Evolutionary conservation across 1,140 invertebrate genomes (phyloP).

Genomic region (Drosophila novamexicana): DNA sequence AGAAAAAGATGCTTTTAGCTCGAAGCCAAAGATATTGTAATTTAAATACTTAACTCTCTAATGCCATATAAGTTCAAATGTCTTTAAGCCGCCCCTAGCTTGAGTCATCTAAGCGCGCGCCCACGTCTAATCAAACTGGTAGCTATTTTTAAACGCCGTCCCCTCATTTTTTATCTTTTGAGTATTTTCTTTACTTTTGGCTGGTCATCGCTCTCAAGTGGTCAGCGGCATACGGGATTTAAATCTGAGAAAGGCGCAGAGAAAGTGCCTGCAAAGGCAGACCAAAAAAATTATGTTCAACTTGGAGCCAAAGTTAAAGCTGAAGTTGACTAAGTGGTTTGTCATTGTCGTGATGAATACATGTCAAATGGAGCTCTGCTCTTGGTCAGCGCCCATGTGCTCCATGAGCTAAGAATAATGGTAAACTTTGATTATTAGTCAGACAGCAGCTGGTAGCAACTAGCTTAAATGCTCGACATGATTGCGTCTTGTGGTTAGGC

Average conservation of each 20-base stretch:
- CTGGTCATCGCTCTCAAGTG: slow-evolving; percentile 75
- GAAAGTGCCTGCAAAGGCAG: slow-evolving; percentile 58
- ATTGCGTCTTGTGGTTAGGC: background rate
- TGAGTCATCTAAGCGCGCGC: slow-evolving; percentile 27
- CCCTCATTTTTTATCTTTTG: slow-evolving; percentile 38
- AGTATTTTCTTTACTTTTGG: slow-evolving; percentile 36
- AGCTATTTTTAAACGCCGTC: slow-evolving; percentile 56
- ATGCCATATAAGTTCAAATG: slow-evolving; percentile 44
- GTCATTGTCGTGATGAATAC: slow-evolving; percentile 61
- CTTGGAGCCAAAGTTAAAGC: slow-evolving; percentile 29
- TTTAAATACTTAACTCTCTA: slow-evolving; percentile 69
- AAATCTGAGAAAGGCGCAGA: slow-evolving; percentile 65
- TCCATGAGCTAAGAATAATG: slow-evolving; percentile 45
- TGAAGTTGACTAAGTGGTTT: slow-evolving; percentile 59
- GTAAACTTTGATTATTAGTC: slow-evolving; percentile 47
- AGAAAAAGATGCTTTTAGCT: slow-evolving; percentile 48
- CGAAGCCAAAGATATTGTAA: slow-evolving; percentile 33
- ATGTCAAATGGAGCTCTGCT: slow-evolving; percentile 39
- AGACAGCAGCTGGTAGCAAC: slow-evolving; percentile 20
- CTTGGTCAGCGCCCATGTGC: slow-evolving; percentile 43
- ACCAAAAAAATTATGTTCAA: slow-evolving; percentile 1
- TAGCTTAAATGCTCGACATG: slow-evolving; percentile 15
- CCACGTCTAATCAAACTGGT: slow-evolving; percentile 47
- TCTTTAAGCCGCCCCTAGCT: slow-evolving; percentile 22
- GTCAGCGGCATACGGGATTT: slow-evolving; percentile 45